Evolutionary conservation across 2,888 invertebrate genomes (phyloP).

Genomic region (Dione vanillae): DNA sequence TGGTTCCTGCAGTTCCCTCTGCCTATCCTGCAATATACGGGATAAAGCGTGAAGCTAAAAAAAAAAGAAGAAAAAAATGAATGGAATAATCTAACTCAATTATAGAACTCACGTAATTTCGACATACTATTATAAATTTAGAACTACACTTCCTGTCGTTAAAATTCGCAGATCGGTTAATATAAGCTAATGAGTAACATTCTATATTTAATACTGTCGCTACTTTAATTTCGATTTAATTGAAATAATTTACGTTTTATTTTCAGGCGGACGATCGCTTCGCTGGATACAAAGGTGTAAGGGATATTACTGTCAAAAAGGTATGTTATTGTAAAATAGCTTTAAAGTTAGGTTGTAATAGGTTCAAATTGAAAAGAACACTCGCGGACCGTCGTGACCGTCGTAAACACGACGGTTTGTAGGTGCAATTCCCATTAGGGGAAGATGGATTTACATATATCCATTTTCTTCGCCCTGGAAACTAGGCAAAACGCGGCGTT

Average conservation of each 20-base stretch:
- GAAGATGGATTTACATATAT: no score
- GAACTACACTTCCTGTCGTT: conserved; percentile 10
- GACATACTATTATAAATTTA: conserved; percentile 9
- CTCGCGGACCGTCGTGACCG: no score
- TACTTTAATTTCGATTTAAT: not conserved
- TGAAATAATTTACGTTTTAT: conserved; percentile 47
- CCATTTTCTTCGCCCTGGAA: no score
- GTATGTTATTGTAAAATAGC: conserved; percentile 73
- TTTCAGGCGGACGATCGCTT: conserved; percentile 89
- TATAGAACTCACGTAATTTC: not conserved
- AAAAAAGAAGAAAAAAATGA: not conserved
- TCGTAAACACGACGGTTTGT: no score
- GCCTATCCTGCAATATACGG: no score
- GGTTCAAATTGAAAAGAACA: no score
- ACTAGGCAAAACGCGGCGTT: no score
- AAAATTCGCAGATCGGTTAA: conserved; percentile 10
- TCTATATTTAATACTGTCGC: conserved; percentile 8
- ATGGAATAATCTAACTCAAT: not conserved
- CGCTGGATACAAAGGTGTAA: conserved; percentile 90
- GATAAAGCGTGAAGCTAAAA: no score
- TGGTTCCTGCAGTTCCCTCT: no score
- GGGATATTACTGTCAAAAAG: conserved; percentile 93
- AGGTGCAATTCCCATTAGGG: no score
- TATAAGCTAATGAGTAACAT: not conserved
- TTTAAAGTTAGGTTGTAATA: no score